Percentiles rank a stretch among this genome's conserved stretches.
Evolutionary conservation across 2,797 vertebrate genomes (phyloP).

Genomic region (Merluccius polli): DNA sequence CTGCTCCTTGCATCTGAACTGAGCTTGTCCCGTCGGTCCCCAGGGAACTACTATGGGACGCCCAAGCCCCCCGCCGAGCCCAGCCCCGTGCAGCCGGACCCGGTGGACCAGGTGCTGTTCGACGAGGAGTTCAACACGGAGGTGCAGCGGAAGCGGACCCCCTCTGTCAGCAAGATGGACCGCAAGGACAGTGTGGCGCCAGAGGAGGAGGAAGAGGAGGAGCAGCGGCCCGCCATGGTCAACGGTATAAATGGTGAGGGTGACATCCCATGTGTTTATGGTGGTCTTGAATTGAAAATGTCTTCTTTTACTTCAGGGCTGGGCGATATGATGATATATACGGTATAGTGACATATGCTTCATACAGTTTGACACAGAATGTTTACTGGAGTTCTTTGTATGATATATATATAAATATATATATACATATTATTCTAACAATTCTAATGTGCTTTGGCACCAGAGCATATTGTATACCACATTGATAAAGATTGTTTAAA

Average conservation of each 20-base stretch:
- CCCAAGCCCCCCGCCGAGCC: slow-evolving; percentile 96
- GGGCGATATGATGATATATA: no score
- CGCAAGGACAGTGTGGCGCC: slow-evolving; percentile 90
- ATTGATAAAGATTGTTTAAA: no score
- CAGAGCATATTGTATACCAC: no score
- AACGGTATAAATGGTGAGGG: slow-evolving; percentile 82
- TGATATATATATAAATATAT: no score
- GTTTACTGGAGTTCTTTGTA: no score
- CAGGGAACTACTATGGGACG: slow-evolving; percentile 97
- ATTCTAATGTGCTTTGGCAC: no score
- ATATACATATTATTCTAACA: no score
- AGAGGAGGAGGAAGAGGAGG: slow-evolving; percentile 96
- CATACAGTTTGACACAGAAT: no score
- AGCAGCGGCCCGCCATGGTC: slow-evolving; percentile 70
- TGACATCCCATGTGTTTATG: no score
- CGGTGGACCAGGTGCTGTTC: slow-evolving; percentile 96
- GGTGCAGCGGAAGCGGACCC: slow-evolving; percentile 92
- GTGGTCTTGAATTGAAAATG: no score
- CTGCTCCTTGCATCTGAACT: neutral
- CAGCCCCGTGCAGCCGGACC: slow-evolving; percentile 92
- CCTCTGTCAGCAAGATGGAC: slow-evolving; percentile 98
- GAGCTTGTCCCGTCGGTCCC: slow-evolving; percentile 4
- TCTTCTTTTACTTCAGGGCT: no score
- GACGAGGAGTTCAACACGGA: slow-evolving; percentile 93
- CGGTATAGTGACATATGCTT: no score